Conservation (phyloP, 2,888 invertebrate genomes). For the Acanthacorydalis orientalis region DNA sequence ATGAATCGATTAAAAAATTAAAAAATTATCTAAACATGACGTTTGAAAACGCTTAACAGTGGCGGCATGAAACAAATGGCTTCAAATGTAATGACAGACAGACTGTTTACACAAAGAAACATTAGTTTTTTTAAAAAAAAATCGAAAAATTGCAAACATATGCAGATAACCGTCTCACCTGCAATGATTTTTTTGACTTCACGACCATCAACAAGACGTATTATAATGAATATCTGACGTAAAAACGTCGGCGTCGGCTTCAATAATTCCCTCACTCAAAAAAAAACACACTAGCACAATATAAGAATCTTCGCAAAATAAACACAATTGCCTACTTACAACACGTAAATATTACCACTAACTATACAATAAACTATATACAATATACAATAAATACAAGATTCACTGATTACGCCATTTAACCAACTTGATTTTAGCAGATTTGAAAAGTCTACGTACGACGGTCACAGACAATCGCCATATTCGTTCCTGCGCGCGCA, state of each 20-base stretch:
- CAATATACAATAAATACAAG: constrained; percentile 50
- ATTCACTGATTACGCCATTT: constrained; percentile 48
- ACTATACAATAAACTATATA: constrained; percentile 58
- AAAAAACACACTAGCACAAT: constrained; percentile 44
- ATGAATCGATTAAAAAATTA: background rate
- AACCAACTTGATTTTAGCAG: constrained; percentile 45
- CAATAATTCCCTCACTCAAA: constrained; percentile 37
- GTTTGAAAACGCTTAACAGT: constrained; percentile 21
- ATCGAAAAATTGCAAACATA: constrained; percentile 7
- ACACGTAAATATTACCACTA: constrained; percentile 50
- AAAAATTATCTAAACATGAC: constrained; percentile 17
- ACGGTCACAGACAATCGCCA: constrained; percentile 25
- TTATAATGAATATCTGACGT: constrained; percentile 31
- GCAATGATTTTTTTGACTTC: constrained; percentile 17
- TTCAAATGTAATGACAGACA: constrained; percentile 32
- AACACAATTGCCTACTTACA: constrained; percentile 29
- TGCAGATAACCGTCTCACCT: constrained; percentile 16
- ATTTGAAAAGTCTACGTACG: constrained; percentile 27
- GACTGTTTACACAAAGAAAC: constrained; percentile 32
- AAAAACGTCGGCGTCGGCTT: constrained; percentile 40
- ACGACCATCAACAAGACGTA: constrained; percentile 24
- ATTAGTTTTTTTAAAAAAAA: constrained; percentile 13
- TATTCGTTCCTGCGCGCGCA: constrained; percentile 17
- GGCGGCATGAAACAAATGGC: constrained; percentile 30
- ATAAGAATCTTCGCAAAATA: constrained; percentile 29